Evolutionary conservation across 2,888 invertebrate species (phyloP).

Genomic region (Protodeltote pygarga): DNA sequence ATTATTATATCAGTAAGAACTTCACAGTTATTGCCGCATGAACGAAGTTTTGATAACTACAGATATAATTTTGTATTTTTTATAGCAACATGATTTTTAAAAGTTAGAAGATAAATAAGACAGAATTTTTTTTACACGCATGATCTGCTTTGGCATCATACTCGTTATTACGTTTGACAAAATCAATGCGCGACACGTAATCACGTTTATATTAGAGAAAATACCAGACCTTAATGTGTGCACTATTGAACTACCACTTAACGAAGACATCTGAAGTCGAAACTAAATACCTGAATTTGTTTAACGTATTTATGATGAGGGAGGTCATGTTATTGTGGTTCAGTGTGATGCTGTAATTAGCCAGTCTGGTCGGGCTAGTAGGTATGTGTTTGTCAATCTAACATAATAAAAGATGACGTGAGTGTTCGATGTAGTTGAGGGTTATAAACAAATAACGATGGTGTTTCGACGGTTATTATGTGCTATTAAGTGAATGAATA

Average conservation of each 20-base stretch:
- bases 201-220: slow-evolving; percentile 21
- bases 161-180: slow-evolving; percentile 1
- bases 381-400: slow-evolving; percentile 66
- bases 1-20: too few relatives aligned
- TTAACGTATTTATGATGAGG: not conserved
- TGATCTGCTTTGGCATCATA: not conserved
- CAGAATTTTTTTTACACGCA: too few relatives aligned
- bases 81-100: too few relatives aligned
- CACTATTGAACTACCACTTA: slow-evolving; percentile 6
- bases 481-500: not conserved
- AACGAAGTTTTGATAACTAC: too few relatives aligned
- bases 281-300: not conserved
- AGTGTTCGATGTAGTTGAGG: slow-evolving; percentile 25
- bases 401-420: slow-evolving; percentile 77
- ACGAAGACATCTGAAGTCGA: not conserved
- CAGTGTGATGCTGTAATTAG: slow-evolving; percentile 51
- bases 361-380: slow-evolving; percentile 61
- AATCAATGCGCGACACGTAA: too few relatives aligned
- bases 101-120: too few relatives aligned
- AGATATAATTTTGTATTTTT: too few relatives aligned
- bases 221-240: slow-evolving; percentile 24
- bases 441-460: slow-evolving; percentile 16
- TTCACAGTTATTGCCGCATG: too few relatives aligned
- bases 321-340: slow-evolving; percentile 54
- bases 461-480: not conserved